Percentiles rank a stretch among this genome's conserved stretches.
Evolutionary conservation across 2,113 vertebrate genomes (phyloP).

Genomic region (Eptesicus fuscus): DNA sequence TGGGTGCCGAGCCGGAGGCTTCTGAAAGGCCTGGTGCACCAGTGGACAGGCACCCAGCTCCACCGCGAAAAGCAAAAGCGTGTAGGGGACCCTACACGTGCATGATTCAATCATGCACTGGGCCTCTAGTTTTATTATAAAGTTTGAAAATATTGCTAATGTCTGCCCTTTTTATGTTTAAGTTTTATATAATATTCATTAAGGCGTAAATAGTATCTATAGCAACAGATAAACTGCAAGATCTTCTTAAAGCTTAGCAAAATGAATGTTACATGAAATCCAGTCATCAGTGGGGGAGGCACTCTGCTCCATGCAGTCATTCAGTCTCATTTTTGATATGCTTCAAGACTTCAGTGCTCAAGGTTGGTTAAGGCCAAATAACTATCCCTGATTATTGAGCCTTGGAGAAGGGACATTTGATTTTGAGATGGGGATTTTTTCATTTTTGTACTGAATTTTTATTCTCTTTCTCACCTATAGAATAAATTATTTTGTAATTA

Average conservation of each 20-base stretch:
- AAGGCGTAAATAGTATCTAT: neutral
- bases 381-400: neutral
- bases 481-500: neutral
- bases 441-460: neutral
- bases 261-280: neutral
- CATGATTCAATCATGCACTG: too few relatives aligned
- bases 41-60: too few relatives aligned
- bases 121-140: neutral
- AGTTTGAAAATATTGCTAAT: neutral
- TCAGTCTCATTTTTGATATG: neutral
- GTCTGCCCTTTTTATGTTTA: neutral
- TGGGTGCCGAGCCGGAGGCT: too few relatives aligned
- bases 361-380: neutral
- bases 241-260: neutral
- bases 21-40: too few relatives aligned
- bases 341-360: neutral
- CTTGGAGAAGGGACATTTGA: neutral
- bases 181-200: neutral
- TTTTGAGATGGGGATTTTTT: neutral
- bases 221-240: neutral
- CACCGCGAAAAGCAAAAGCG: too few relatives aligned
- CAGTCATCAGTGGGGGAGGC: neutral
- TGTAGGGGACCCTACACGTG: too few relatives aligned
- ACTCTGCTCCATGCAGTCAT: accelerated
- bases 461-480: neutral